These are phyloP conservation scores for Protonibea diacanthus DNA, from an alignment of 2,797 vertebrate species.

Conservation along the genomic window DNA sequence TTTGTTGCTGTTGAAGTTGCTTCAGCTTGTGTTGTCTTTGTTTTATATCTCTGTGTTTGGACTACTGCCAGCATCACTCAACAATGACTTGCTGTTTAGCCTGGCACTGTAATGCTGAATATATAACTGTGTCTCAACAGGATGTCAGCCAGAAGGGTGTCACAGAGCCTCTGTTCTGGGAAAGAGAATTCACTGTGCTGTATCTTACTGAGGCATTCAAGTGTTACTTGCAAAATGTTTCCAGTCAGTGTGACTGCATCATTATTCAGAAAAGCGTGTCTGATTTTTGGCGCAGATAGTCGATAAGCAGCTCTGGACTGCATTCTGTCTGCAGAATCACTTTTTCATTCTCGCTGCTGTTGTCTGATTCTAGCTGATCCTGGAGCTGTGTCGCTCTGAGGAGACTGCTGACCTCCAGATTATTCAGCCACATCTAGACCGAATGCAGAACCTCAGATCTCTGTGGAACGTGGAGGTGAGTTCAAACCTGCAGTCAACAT, in stretches of 20 bases:
- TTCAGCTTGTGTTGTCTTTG: neutral
- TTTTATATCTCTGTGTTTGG: neutral
- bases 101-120: neutral
- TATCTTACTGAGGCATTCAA: neutral
- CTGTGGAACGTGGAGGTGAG: conserved; percentile 76
- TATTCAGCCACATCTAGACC: conserved; percentile 81
- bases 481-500: neutral
- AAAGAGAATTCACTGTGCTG: neutral
- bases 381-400: conserved; percentile 80
- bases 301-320: neutral
- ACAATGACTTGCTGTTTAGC: neutral
- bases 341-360: conserved; percentile 7
- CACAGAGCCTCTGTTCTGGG: neutral
- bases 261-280: neutral
- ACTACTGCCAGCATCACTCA: neutral
- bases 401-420: conserved; percentile 69
- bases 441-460: conserved; percentile 77
- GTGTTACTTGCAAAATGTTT: neutral
- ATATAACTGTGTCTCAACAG: neutral
- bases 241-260: neutral
- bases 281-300: neutral
- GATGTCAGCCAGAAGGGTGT: neutral
- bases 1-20: neutral
- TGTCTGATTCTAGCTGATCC: conserved; percentile 72
- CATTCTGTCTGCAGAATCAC: neutral